phyloP scores from a whole-genome alignment of 1,140 invertebrate genomes.

The Aphelenchoides avenae region DNA sequence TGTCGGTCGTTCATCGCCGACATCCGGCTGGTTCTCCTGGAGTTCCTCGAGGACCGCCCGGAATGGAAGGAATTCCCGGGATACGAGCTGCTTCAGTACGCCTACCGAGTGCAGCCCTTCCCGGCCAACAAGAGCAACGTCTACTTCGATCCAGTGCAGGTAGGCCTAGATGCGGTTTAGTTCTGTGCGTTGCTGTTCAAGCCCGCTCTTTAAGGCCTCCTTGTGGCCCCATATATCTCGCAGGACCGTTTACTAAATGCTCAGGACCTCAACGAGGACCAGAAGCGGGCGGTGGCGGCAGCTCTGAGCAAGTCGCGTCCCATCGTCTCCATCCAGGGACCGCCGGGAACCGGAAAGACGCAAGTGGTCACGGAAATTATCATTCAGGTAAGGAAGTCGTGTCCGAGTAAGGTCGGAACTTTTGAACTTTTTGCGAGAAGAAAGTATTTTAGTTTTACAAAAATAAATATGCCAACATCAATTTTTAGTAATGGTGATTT shows the following conservation, averaged over 20 bases:
- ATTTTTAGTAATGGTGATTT: constrained; percentile 13
- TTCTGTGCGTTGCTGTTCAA: no score
- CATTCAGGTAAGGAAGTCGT: constrained; percentile 26
- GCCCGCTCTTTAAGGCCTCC: neutral
- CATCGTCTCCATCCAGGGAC: constrained; percentile 35
- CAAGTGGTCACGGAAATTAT: constrained; percentile 36
- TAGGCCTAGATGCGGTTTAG: constrained; percentile 1
- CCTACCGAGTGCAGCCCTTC: constrained; percentile 10
- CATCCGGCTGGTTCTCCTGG: no score
- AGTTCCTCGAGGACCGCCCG: no score
- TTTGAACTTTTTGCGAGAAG: constrained; percentile 16
- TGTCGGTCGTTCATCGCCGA: no score
- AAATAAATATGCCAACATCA: no score
- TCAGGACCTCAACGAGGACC: constrained; percentile 32
- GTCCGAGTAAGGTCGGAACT: no score
- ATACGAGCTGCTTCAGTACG: constrained; percentile 25
- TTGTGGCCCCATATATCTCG: constrained; percentile 4
- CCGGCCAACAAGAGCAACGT: neutral
- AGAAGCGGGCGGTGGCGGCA: constrained; percentile 10
- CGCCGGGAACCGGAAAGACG: constrained; percentile 40
- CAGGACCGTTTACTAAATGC: constrained; percentile 1
- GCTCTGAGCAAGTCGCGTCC: constrained; percentile 15
- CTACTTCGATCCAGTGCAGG: neutral
- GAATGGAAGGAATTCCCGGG: constrained; percentile 22
- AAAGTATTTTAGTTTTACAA: neutral